These are phyloP conservation scores for Catotricha subobsoleta DNA, from an alignment of 2,888 invertebrate species.

Conservation along the genomic window DNA sequence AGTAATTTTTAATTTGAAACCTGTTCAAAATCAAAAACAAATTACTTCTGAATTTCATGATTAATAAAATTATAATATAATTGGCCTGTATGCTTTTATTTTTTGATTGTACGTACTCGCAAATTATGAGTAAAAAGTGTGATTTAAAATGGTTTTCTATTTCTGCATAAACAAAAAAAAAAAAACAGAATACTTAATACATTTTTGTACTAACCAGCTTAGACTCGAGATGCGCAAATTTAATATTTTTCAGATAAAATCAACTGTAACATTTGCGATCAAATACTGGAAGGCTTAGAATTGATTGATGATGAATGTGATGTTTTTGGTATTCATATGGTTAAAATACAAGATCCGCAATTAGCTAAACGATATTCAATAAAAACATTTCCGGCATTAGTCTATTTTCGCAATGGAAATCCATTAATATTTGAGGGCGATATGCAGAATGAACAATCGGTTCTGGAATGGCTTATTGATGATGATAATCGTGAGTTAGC, in stretches of 20 bases:
- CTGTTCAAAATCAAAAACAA: too few species aligned
- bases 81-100: too few species aligned
- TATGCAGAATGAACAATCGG: conserved; percentile 78
- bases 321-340: conserved; percentile 83
- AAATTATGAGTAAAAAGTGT: too few species aligned
- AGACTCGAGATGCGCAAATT: not conserved
- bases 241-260: conserved; percentile 75
- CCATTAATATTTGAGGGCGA: conserved; percentile 80
- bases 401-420: conserved; percentile 81
- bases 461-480: conserved; percentile 81
- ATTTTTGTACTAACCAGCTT: conserved; percentile 5
- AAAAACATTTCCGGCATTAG: conserved; percentile 82
- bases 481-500: conserved; percentile 85
- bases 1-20: too few species aligned
- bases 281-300: conserved; percentile 72
- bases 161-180: too few species aligned
- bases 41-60: too few species aligned
- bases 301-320: conserved; percentile 82
- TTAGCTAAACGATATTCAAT: conserved; percentile 84
- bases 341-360: conserved; percentile 80
- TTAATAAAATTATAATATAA: too few species aligned
- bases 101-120: too few species aligned
- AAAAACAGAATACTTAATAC: too few species aligned
- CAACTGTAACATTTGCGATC: conserved; percentile 82
- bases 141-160: too few species aligned